Evolutionary conservation across 2,888 invertebrate species (phyloP).

Genomic region (Eupeodes latifasciatus): DNA sequence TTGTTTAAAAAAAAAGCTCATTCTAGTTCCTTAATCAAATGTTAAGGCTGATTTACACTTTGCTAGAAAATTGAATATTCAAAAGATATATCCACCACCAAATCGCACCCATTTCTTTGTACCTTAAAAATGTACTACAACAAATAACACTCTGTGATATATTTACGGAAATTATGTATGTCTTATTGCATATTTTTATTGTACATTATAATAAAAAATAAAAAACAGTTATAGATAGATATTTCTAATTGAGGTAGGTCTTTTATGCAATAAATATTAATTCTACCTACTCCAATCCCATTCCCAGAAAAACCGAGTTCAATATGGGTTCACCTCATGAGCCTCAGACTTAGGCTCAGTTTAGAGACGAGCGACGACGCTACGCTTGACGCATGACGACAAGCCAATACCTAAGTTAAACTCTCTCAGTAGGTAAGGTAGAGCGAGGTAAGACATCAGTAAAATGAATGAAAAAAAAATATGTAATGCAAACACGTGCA

Average conservation of each 20-base stretch:
- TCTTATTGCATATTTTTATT: not conserved
- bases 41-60: not conserved
- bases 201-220: not conserved
- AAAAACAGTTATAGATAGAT: slow-evolving; percentile 9
- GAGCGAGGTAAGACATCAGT: not conserved
- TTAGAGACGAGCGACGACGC: not conserved
- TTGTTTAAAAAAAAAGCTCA: too few relatives aligned
- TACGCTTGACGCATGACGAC: not conserved
- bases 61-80: not conserved
- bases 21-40: not conserved
- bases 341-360: not conserved
- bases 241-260: slow-evolving; percentile 41
- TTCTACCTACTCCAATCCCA: slow-evolving; percentile 48
- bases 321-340: slow-evolving; percentile 17
- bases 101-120: not conserved
- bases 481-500: slow-evolving; percentile 59
- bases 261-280: slow-evolving; percentile 36
- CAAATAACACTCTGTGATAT: not conserved
- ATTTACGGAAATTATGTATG: slow-evolving; percentile 12
- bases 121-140: not conserved
- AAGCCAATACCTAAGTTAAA: not conserved
- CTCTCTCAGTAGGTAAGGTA: slow-evolving; percentile 1
- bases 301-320: slow-evolving; percentile 45
- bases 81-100: not conserved
- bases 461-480: not conserved